Base-by-base conservation (phyloP, 2,888 invertebrate species). In the Diaphora mendica region DNA sequence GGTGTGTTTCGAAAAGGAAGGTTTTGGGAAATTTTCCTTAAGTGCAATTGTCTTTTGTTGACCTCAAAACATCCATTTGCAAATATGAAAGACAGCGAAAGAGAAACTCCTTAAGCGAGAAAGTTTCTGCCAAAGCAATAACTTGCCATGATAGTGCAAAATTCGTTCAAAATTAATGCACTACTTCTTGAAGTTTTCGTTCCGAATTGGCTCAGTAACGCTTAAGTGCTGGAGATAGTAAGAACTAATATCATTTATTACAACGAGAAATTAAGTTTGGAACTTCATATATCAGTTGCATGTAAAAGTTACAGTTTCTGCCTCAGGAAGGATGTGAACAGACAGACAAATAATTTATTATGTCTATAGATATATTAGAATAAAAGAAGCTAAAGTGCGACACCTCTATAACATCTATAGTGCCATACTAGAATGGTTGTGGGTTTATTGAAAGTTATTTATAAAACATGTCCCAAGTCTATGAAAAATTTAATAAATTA, bases 121-220 rank as follows among this genome's bases (percentile, higher is more conserved):
- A 81, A 81, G 70, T 81, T 79, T 64, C n/a, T 64, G 55, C 69
- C 13, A 67, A 15, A 62, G 23, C 74, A 48, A 82, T 73, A 76
- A 64, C 70, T 78, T 64, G 68, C 70, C 59, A 35, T 42, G 68
- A 70, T 65, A 68, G 69, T 59, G 72, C 71, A 72, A 23, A 51
- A 70, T 80, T 71, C 66, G 65, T 73, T 69, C 68, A 59, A 78
- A 77, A 74, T 80, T 73, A 83, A 72, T 76, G 62, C 71, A 51
- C 62, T 55, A 72, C 59, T 76, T 68, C 68, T 64, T 20, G 20
- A 74, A 77, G 72, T 76, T 81, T 71, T 76, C 75, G 48, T 42
- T 51, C 23, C 55, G 35, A 70, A 72, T 67, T 67, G 33, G 59
- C 17, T 71, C n/a, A 20, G 26, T 15, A 66, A 23, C 55, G 66